These are phyloP conservation scores for Brotula barbata DNA, from an alignment of 2,797 vertebrate genomes.

Conservation along the genomic window DNA sequence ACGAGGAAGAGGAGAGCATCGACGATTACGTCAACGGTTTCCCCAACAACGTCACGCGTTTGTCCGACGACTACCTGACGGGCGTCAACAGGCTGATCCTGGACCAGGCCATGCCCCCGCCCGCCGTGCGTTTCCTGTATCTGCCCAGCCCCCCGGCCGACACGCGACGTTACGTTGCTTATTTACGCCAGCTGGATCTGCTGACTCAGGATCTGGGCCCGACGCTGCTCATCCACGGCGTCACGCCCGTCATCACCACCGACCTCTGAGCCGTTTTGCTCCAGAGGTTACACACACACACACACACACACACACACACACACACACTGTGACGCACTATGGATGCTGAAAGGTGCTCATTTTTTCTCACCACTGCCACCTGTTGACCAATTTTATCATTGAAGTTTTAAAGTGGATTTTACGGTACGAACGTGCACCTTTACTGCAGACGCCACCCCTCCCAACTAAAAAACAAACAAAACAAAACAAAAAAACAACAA, in stretches of 20 bases:
- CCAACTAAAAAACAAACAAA: no score
- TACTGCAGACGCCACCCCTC: no score
- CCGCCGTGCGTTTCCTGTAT: constrained; percentile 88
- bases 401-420: no score
- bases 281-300: background rate
- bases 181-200: constrained; percentile 86
- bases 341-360: no score
- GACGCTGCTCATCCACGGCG: constrained; percentile 89
- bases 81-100: constrained; percentile 86
- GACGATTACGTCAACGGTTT: constrained; percentile 78
- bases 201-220: constrained; percentile 86
- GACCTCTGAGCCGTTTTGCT: constrained; percentile 80
- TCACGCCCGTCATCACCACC: constrained; percentile 90
- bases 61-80: constrained; percentile 84
- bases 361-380: no score
- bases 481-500: no score
- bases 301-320: no score
- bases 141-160: constrained; percentile 87
- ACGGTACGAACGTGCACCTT: no score
- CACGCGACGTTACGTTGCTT: constrained; percentile 82
- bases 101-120: constrained; percentile 72
- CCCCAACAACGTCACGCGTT: constrained; percentile 79
- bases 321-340: no score
- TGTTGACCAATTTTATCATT: background rate
- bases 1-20: constrained; percentile 47